A percentile compares a stretch with the other conserved stretches of the same genome.
phyloP scores from a whole-genome alignment of 30 jellyfish, hydroid and myxozoan species.

The Pseudorhiza aurosa region DNA sequence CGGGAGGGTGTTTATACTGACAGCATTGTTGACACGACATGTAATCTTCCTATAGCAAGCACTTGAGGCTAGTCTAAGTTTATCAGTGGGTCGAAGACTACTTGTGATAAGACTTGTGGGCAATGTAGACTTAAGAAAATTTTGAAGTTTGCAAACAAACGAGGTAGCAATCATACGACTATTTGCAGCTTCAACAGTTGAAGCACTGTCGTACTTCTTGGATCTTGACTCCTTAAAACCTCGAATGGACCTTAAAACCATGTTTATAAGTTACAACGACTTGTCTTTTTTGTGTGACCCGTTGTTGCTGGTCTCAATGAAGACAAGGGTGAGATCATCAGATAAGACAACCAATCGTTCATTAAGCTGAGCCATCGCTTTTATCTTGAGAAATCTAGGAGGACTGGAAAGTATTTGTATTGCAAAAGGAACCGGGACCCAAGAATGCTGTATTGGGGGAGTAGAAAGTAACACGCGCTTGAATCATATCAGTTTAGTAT shows the following conservation, averaged over 20 bases:
- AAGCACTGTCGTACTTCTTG: no score
- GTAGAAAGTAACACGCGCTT: neutral
- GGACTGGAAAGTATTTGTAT: conserved; percentile 38
- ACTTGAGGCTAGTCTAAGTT: conserved; percentile 28
- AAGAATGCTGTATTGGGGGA: conserved; percentile 1
- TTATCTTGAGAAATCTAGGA: conserved; percentile 36
- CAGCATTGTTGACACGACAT: conserved; percentile 18
- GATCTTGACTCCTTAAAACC: no score
- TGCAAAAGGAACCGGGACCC: conserved; percentile 14
- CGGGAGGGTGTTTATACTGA: conserved; percentile 30
- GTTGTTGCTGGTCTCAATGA: conserved; percentile 34
- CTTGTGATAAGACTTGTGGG: no score
- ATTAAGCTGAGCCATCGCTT: neutral
- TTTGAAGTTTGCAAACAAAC: no score
- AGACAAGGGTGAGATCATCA: conserved; percentile 34
- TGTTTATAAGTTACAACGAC: no score
- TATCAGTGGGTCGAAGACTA: conserved; percentile 42
- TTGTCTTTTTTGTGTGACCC: conserved; percentile 44
- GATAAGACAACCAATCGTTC: conserved; percentile 12
- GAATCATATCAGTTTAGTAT: conserved; percentile 1
- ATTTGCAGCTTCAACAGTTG: no score
- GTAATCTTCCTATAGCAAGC: conserved; percentile 32
- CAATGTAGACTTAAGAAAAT: no score
- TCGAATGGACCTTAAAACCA: no score
- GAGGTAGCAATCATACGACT: no score